These are phyloP conservation scores for Coregonus sp. DNA, from an alignment of 2,797 vertebrate genomes.

Conservation along the genomic window DNA sequence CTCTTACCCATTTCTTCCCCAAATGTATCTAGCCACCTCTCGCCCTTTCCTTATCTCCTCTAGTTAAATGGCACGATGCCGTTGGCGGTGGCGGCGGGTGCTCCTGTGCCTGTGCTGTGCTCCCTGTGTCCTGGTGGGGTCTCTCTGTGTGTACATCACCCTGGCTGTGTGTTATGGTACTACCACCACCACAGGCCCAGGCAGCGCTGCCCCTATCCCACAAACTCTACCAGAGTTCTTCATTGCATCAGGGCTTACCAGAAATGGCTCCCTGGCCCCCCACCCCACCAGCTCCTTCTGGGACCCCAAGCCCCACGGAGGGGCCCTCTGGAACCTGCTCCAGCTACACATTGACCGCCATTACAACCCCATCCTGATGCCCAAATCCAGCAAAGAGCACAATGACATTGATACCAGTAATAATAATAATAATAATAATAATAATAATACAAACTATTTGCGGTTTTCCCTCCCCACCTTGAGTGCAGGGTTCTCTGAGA, in stretches of 20 bases:
- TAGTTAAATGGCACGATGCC: constrained; percentile 63
- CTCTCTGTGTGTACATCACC: constrained; percentile 41
- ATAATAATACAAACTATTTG: neutral
- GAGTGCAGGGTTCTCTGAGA: constrained; percentile 23
- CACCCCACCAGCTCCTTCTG: constrained; percentile 63
- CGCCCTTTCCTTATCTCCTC: constrained; percentile 20
- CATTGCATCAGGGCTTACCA: constrained; percentile 38
- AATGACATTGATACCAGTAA: neutral
- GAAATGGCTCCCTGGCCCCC: neutral
- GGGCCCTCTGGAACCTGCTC: constrained; percentile 69
- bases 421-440: neutral
- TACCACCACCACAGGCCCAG: neutral
- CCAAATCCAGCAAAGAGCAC: accelerated
- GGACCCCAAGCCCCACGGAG: constrained; percentile 19
- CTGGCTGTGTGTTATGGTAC: constrained; percentile 30
- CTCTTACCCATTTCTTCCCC: neutral
- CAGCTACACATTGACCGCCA: constrained; percentile 59
- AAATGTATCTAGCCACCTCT: too few species aligned
- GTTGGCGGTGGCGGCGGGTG: constrained; percentile 39
- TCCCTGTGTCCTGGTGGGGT: constrained; percentile 46
- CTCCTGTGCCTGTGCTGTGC: constrained; percentile 57
- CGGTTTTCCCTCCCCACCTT: neutral
- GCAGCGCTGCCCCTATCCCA: neutral
- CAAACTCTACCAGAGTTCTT: constrained; percentile 26
- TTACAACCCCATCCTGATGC: constrained; percentile 66